These are phyloP conservation scores for Scaptomyza pallida DNA, from an alignment of 1,140 invertebrate species.

Conservation along the genomic window DNA sequence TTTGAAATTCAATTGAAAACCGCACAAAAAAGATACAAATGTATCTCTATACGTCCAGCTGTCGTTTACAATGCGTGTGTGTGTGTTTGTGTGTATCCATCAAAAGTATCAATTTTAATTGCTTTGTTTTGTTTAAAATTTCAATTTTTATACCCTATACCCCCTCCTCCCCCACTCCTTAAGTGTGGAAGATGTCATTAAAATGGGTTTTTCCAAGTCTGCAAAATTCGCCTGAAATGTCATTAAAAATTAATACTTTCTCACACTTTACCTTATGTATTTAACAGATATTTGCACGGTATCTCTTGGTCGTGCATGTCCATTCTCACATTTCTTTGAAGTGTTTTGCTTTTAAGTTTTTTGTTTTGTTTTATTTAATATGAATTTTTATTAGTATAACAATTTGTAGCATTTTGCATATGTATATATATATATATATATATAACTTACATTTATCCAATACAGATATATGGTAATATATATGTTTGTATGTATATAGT, in stretches of 20 bases:
- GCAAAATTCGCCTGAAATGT: too few species aligned
- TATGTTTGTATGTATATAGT: slow-evolving; percentile 34
- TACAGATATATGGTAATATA: slow-evolving; percentile 53
- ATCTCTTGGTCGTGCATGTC: background rate
- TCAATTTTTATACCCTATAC: slow-evolving; percentile 16
- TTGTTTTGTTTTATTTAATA: slow-evolving; percentile 33
- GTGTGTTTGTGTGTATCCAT: slow-evolving; percentile 16
- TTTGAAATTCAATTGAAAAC: slow-evolving; percentile 53
- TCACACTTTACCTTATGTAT: background rate
- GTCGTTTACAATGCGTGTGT: background rate
- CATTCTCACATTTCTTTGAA: background rate
- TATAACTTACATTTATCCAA: slow-evolving; percentile 38
- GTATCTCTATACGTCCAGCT: slow-evolving; percentile 15
- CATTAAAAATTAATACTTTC: background rate
- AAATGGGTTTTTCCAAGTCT: too few species aligned
- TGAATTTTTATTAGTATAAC: slow-evolving; percentile 69
- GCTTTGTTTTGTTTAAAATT: slow-evolving; percentile 21
- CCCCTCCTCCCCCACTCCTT: too few species aligned
- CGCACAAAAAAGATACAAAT: slow-evolving; percentile 50
- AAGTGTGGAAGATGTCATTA: too few species aligned
- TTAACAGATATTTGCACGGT: background rate
- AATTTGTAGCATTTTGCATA: slow-evolving; percentile 61
- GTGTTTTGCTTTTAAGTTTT: slow-evolving; percentile 23
- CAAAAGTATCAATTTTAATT: slow-evolving; percentile 52
- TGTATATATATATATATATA: too few species aligned